These are phyloP conservation scores for Eugnorisma glareosa DNA, from an alignment of 2,888 invertebrate genomes.

Conservation along the genomic window DNA sequence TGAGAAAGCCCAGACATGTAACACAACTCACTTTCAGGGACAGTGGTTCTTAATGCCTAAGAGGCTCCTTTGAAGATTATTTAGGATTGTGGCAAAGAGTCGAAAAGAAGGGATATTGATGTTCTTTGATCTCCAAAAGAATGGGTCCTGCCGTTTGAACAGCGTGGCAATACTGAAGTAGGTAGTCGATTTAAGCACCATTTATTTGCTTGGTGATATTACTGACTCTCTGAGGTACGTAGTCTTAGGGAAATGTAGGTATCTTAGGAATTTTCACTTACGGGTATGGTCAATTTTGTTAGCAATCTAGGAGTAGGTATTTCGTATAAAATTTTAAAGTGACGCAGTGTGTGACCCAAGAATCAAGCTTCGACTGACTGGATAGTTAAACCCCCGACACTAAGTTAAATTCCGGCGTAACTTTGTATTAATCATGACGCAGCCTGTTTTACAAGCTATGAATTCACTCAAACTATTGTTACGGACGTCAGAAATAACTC, in stretches of 20 bases:
- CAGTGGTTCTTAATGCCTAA: not conserved
- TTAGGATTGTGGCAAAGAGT: not conserved
- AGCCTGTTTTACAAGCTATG: slow-evolving; percentile 14
- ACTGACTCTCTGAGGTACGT: not conserved
- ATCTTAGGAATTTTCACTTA: not conserved
- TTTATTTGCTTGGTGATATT: not conserved
- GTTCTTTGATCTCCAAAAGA: not conserved
- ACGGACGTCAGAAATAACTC: slow-evolving; percentile 17
- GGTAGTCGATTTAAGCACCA: not conserved
- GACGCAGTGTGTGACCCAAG: not conserved
- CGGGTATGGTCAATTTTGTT: not conserved
- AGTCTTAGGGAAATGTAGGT: not conserved
- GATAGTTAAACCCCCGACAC: too few species aligned
- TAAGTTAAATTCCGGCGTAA: not conserved
- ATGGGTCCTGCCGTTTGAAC: not conserved
- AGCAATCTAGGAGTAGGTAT: not conserved
- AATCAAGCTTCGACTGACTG: slow-evolving; percentile 30
- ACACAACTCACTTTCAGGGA: not conserved
- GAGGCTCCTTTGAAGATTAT: not conserved
- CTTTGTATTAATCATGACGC: slow-evolving; percentile 23
- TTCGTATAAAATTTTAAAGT: not conserved
- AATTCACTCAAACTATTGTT: not conserved
- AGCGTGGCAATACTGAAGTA: not conserved
- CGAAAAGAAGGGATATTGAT: not conserved
- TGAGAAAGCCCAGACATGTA: not conserved